These are phyloP conservation scores for Choloepus hoffmanni DNA, from an alignment of 2,113 vertebrate genomes.

Conservation along the genomic window DNA sequence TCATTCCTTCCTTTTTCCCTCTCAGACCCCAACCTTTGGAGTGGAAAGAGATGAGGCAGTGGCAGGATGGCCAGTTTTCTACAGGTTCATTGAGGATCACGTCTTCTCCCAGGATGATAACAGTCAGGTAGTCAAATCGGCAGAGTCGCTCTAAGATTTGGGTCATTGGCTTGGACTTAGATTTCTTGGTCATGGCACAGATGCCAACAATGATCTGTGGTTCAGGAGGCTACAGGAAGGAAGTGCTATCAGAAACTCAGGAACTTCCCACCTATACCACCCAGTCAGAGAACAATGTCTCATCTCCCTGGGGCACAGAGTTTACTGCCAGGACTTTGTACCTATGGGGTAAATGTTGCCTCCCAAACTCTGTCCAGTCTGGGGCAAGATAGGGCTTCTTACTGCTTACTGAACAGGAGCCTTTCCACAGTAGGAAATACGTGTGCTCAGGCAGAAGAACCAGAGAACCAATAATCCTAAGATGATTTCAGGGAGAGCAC, in stretches of 20 bases:
- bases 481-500: neutral
- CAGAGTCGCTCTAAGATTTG: conserved; percentile 98
- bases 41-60: conserved; percentile 99
- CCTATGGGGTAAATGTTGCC: neutral
- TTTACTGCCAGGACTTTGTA: conserved; percentile 38
- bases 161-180: conserved; percentile 99
- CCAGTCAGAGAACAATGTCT: neutral
- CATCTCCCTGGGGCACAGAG: conserved; percentile 8
- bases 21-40: conserved; percentile 93
- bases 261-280: neutral
- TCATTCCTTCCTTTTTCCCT: neutral
- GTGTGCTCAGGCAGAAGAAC: neutral
- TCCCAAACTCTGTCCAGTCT: neutral
- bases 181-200: conserved; percentile 99
- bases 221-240: conserved; percentile 91
- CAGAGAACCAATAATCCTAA: neutral
- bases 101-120: conserved; percentile 98
- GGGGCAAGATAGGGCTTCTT: neutral
- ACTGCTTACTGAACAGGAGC: neutral
- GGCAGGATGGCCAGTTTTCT: conserved; percentile 97
- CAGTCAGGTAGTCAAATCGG: conserved; percentile 98
- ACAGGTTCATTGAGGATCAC: conserved; percentile 97
- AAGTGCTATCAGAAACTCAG: conserved; percentile 42
- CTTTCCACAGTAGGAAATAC: neutral
- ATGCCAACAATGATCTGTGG: conserved; percentile 97